Evolutionary conservation across 2,113 vertebrate species (phyloP), one percentile per base, ranked within the genome.

Genomic region (Oncorhynchus masou): DNA sequence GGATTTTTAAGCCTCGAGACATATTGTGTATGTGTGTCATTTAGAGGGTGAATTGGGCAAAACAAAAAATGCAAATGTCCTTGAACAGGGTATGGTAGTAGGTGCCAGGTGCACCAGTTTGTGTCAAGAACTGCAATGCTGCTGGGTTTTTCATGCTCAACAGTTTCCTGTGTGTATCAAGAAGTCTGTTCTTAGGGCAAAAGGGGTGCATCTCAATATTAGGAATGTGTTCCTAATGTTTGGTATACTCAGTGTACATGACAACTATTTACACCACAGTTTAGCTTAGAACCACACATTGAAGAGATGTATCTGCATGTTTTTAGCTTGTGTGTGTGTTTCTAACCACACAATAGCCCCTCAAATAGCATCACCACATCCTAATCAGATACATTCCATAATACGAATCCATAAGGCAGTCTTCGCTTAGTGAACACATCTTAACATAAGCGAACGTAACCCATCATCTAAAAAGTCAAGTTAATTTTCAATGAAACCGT

Each of bases 221-320:
- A 45, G 39, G 39, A 39, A 1, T 0, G 39, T 45, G 39, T 45
- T 45, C 39, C 9, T 45, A 45, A 45, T 45, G 39, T 45, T 45
- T 45, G 39, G 39, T 45, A 45, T 45, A 45, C 39, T 45, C 9
- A 45, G 39, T 45, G 39, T 45, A 3, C 9, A 62, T 62, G 59
- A 80, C 27, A 79, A 75, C 83, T 82, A 74, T 86, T 82, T 82
- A 79, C 80, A 82, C 59, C 67, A 76, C 74, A 85, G 75, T 75
- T 82, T 72, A 76, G 71, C 48, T 66, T 74, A 78, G 69, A 88
- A 80, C 62, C 49, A 79, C 78, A 74, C 49, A 70, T 78, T 71
- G 80, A 80, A 74, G 71, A 59, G 25, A 79, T 79, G 75, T 62
- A 62, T n/a, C n/a, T 62, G 59, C 5, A 22, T 62, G 59, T 22